Evolutionary conservation across 2,888 invertebrate genomes (phyloP).

Genomic region (Agrochola lota): DNA sequence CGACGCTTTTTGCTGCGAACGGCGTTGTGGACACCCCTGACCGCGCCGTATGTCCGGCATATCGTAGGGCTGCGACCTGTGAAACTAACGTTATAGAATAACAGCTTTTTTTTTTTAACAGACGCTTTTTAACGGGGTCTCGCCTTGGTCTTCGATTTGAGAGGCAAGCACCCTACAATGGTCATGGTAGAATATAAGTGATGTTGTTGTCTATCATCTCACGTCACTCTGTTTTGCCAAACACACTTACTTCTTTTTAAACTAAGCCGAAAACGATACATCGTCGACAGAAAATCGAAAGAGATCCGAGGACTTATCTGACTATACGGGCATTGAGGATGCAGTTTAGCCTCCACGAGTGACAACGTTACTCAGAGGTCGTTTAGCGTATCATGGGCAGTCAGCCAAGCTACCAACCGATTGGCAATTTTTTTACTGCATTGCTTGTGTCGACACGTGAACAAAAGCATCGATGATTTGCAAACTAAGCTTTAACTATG

Average conservation of each 20-base stretch:
- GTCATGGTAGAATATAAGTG: background rate
- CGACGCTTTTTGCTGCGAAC: conserved; percentile 79
- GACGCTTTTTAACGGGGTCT: background rate
- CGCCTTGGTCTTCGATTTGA: background rate
- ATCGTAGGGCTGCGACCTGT: conserved; percentile 48
- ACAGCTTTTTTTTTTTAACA: background rate
- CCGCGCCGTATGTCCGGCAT: conserved; percentile 60
- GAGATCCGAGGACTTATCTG: background rate
- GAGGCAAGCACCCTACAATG: background rate
- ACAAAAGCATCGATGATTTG: background rate
- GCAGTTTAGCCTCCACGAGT: background rate
- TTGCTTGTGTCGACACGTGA: background rate
- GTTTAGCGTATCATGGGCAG: background rate
- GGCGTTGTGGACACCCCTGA: conserved; percentile 62
- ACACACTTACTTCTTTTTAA: background rate
- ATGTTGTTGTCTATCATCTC: no score
- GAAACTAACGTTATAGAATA: background rate
- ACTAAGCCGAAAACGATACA: background rate
- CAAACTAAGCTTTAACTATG: background rate
- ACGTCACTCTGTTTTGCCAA: background rate
- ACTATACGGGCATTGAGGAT: background rate
- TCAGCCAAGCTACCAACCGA: background rate
- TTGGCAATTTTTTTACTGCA: background rate
- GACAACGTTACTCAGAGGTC: background rate
- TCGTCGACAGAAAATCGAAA: background rate